Evolutionary conservation across 2,797 vertebrate genomes (phyloP).

Genomic region (Enteromius viviparus): DNA sequence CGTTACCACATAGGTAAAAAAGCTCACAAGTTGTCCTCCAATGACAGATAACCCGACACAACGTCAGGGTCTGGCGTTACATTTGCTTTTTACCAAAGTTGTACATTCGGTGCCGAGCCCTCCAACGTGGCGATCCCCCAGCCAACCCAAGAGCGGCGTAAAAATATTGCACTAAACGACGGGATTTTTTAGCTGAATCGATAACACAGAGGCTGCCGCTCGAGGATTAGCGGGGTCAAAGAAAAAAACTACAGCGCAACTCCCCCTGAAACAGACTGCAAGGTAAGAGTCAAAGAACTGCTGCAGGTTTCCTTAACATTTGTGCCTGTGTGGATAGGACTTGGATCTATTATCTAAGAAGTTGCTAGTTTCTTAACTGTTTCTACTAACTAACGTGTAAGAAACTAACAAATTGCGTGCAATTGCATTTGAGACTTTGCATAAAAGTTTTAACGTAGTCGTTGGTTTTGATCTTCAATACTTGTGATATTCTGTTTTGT

Average conservation of each 20-base stretch:
- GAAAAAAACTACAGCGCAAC: neutral
- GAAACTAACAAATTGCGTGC: neutral
- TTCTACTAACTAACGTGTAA: neutral
- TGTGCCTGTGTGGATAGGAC: neutral
- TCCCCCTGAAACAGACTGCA: slow-evolving; percentile 8
- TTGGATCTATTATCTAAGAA: neutral
- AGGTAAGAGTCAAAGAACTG: slow-evolving; percentile 36
- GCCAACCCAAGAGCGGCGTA: neutral
- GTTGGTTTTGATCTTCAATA: neutral
- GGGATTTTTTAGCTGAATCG: neutral
- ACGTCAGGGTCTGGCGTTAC: slow-evolving; percentile 22
- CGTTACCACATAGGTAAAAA: slow-evolving; percentile 4
- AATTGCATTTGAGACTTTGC: neutral
- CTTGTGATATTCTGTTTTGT: neutral
- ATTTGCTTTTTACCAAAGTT: slow-evolving; percentile 32
- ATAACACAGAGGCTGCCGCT: neutral
- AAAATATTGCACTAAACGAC: slow-evolving; percentile 10
- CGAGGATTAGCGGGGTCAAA: slow-evolving; percentile 9
- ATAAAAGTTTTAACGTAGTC: neutral
- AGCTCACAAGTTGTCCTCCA: slow-evolving; percentile 10
- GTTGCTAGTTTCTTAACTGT: neutral
- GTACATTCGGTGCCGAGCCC: neutral
- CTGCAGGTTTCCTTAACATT: neutral
- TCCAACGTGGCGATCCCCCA: neutral
- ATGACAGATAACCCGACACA: slow-evolving; percentile 20